A percentile compares a stretch with the other conserved stretches of the same genome.
These are phyloP conservation scores for Colaptes auratus DNA, from an alignment of 2,113 vertebrate species.

Conservation along the genomic window DNA sequence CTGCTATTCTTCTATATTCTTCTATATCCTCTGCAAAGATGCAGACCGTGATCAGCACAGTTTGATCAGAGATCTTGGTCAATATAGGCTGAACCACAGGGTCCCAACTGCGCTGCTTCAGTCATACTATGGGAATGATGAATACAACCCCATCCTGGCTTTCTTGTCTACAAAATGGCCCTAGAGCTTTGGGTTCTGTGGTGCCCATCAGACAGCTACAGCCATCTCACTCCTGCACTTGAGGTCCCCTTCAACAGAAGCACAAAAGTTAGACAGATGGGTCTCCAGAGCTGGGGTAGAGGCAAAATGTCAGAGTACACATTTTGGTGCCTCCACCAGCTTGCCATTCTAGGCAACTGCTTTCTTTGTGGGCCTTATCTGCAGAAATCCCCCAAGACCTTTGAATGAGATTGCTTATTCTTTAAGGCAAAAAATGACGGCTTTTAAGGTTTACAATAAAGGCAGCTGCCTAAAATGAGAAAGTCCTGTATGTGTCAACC, in stretches of 20 bases:
- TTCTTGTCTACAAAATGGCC: neutral
- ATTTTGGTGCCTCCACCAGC: neutral
- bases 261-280: neutral
- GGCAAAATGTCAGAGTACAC: accelerated
- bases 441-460: neutral
- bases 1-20: neutral
- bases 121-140: neutral
- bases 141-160: neutral
- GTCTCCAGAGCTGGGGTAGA: accelerated
- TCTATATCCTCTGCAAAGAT: neutral
- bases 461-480: neutral
- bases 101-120: neutral
- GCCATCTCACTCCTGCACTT: neutral
- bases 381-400: neutral
- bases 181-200: neutral
- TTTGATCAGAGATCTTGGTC: neutral
- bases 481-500: neutral
- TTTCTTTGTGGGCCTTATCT: neutral
- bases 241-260: neutral
- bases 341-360: neutral
- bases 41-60: accelerated
- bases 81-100: accelerated
- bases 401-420: neutral
- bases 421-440: neutral
- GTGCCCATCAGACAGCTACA: neutral